Base-by-base conservation (phyloP, 2,113 vertebrate species). In the Ameiurus melas region DNA sequence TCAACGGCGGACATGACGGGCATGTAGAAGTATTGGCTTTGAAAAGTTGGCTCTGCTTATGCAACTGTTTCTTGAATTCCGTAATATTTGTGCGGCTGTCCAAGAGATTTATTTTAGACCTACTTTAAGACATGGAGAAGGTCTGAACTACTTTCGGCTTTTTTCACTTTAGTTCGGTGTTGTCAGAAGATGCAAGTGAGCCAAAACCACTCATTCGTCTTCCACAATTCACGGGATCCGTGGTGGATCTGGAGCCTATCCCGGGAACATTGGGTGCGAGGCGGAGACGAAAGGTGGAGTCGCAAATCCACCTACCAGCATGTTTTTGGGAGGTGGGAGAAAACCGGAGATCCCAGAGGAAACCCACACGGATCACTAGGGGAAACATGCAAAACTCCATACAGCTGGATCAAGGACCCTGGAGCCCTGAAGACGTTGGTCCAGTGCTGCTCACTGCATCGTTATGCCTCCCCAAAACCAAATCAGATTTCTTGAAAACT, bases 31-130 rank as follows among this genome's bases (percentile, higher is more conserved):
- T 55, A 64, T 51, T 68, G 9, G 58, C 58, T 80, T 80, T 12
- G 30, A 68, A 39, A 70, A 25, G 8, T 58, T 51, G 57, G 57
- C 39, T 22, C n/a, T 17, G 16, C 10, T 51, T 36, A 53, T 62
- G 2, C 20, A 25, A 43, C 55, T 33, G 43, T 58, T 39, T 33
- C 5, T 33, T 55, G 30, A 73, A 75, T 79, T 33, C 73, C 2
- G 13, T n/a, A 66, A 33, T n/a, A 51, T 66, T 53, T 53, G 1
- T 43, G 36, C 51, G 71, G 70, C 71, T 77, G n/a, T 77, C 57
- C 30, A 86, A 58, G 30, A 58, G 84, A 58, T 85, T 86, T 25
- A 27, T 58, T 60, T 43, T 8, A 77, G 68, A 43, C 36, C n/a
- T 60, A 58, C 30, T 73, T 85, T 17, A 33, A 85, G 33, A 57